Evolutionary conservation across 2,888 invertebrate species (phyloP), one percentile per base, ranked within the genome.

Genomic region (Linyphia triangularis): DNA sequence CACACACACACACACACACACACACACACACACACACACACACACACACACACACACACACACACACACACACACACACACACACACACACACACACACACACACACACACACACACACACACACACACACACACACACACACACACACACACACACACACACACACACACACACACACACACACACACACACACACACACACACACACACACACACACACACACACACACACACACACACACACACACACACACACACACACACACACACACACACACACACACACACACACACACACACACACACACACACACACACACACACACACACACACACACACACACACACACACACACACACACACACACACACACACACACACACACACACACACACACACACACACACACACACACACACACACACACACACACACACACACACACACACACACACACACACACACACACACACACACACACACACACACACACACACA

Each of bases 151-250:
- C 57, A 2, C 57, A 57, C 57, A 57, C 57, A 57, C 57, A 57
- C 57, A 57, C 57, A 57, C 57, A 57, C 57, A 57, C 57, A 57
- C 57, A 57, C 57, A 57, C 57, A 57, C 57, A 57, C 57, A 33
- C 33, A 33, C 33, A 33, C 33, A 33, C 33, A 33, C 33, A 33
- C 33, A 63, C 63, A 63, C 63, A 63, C 63, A 63, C 63, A 63
- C 63, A 63, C 63, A 63, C 63, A 63, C 63, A 63, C 63, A 63
- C 63, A 63, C 63, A 63, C 63, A 63, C 63, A 63, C 63, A 63
- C 63, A 63, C 63, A 63, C 63, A 63, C 63, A 63, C 63, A 63
- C 63, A 63, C 63, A 57, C 57, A 57, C 57, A 57, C 57, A 57
- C 57, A 57, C 57, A 57, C 57, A 57, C 57, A 57, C 57, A 57